These are phyloP conservation scores for Sebastes hopkinsi DNA, from an alignment of 2,797 vertebrate genomes.

Conservation along the genomic window DNA sequence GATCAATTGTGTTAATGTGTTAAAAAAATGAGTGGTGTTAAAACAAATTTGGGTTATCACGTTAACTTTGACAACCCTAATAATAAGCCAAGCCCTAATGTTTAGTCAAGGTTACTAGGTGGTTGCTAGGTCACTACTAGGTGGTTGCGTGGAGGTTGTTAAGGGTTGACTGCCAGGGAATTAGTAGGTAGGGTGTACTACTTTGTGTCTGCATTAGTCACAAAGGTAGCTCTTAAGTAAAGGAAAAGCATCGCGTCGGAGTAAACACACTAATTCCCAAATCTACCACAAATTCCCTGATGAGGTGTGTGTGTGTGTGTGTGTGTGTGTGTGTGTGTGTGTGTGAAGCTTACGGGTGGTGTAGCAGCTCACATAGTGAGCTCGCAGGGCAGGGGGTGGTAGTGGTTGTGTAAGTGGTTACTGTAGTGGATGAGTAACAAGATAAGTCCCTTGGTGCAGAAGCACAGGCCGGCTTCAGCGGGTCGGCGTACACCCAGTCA, in stretches of 20 bases:
- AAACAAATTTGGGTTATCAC: too few species aligned
- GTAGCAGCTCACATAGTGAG: constrained; percentile 66
- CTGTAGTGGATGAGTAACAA: not conserved
- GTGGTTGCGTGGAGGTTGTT: not conserved
- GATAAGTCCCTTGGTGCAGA: constrained; percentile 34
- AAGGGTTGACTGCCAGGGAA: not conserved
- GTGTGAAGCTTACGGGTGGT: constrained; percentile 62
- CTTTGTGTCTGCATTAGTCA: not conserved
- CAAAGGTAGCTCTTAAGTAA: not conserved
- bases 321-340: not conserved
- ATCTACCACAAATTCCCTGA: not conserved
- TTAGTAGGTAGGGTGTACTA: not conserved
- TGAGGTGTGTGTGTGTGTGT: not conserved
- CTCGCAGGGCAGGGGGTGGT: not conserved
- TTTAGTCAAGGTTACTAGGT: too few species aligned
- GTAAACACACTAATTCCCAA: too few species aligned
- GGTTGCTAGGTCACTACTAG: too few species aligned
- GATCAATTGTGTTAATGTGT: too few species aligned
- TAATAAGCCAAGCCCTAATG: too few species aligned
- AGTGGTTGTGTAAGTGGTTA: not conserved
- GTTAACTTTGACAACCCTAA: too few species aligned
- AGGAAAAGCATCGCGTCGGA: not conserved
- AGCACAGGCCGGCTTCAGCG: constrained; percentile 68
- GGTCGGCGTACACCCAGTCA: constrained; percentile 72
- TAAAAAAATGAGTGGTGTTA: too few species aligned